Percentiles rank a stretch among this genome's conserved stretches.
Conservation (phyloP, 1,140 invertebrate genomes). For the Caenorhabditis remanei region DNA sequence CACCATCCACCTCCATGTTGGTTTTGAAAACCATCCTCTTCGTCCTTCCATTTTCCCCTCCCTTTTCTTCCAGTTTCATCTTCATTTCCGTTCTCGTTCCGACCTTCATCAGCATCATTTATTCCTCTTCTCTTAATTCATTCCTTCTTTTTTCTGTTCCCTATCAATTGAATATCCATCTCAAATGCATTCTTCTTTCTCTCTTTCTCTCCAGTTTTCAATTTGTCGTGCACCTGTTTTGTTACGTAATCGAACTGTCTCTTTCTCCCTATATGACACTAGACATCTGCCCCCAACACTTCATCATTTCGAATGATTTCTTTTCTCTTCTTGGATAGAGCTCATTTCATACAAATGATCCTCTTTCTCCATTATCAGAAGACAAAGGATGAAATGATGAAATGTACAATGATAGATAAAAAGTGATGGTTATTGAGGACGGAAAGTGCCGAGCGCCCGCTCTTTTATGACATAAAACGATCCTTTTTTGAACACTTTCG, state of each 20-base stretch:
- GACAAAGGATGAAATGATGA: not conserved
- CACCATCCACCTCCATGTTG: not conserved
- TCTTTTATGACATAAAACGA: conserved; percentile 21
- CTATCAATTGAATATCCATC: not conserved
- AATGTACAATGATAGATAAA: not conserved
- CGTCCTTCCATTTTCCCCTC: conserved; percentile 40
- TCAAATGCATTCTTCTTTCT: not conserved
- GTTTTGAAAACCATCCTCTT: conserved; percentile 31
- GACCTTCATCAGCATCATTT: not conserved
- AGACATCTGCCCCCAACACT: conserved; percentile 35
- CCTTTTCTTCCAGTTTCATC: conserved; percentile 32
- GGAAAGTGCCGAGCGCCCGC: not conserved
- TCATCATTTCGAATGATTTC: conserved; percentile 20
- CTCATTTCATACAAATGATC: too few species aligned
- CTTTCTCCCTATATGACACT: not conserved
- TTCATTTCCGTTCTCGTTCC: conserved; percentile 16
- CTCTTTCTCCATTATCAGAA: not conserved
- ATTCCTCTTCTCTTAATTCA: not conserved
- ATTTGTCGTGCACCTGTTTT: conserved; percentile 47
- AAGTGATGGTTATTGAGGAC: conserved; percentile 2
- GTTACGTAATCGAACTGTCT: conserved; percentile 42
- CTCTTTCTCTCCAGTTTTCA: not conserved
- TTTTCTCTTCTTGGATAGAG: not conserved
- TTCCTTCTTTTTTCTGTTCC: not conserved
- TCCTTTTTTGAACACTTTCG: conserved; percentile 8